These are phyloP conservation scores for Brachirus orientalis DNA, from an alignment of 2,113 vertebrate genomes.

Conservation along the genomic window DNA sequence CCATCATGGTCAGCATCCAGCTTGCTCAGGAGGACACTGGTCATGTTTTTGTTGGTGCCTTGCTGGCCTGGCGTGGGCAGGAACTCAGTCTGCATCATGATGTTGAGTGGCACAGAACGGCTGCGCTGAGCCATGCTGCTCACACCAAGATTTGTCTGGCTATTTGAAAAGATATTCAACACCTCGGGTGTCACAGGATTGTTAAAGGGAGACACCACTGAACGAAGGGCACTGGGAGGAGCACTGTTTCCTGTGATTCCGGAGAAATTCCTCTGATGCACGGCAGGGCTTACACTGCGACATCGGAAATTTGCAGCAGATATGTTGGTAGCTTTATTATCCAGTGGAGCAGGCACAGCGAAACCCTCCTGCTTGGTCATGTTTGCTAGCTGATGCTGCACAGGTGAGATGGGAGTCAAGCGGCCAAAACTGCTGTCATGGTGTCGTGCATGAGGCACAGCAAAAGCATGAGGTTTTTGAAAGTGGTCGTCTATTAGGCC, in stretches of 20 bases:
- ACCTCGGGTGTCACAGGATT: constrained; percentile 89
- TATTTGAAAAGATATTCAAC: constrained; percentile 87
- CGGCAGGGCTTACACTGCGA: constrained; percentile 96
- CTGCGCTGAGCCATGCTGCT: constrained; percentile 94
- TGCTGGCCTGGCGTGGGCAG: constrained; percentile 85
- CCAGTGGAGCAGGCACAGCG: constrained; percentile 95
- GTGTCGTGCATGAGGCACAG: constrained; percentile 90
- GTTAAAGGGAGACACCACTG: constrained; percentile 89
- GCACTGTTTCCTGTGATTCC: constrained; percentile 81
- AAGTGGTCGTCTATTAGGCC: constrained; percentile 96
- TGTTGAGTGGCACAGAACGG: constrained; percentile 94
- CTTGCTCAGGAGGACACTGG: constrained; percentile 92
- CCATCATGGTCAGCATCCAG: constrained; percentile 90
- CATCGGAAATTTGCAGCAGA: constrained; percentile 87
- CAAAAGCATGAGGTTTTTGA: constrained; percentile 96
- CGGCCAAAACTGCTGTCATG: constrained; percentile 91
- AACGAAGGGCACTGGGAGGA: constrained; percentile 84
- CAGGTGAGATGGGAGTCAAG: constrained; percentile 93
- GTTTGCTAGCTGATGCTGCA: constrained; percentile 89
- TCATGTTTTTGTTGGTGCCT: constrained; percentile 88
- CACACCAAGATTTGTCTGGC: constrained; percentile 84
- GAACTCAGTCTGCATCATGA: constrained; percentile 98
- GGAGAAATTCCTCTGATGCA: constrained; percentile 92
- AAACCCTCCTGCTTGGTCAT: constrained; percentile 93
- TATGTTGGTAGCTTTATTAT: constrained; percentile 85